These are phyloP conservation scores for Trialeurodes vaporariorum DNA, from an alignment of 1,140 invertebrate genomes.

Conservation along the genomic window DNA sequence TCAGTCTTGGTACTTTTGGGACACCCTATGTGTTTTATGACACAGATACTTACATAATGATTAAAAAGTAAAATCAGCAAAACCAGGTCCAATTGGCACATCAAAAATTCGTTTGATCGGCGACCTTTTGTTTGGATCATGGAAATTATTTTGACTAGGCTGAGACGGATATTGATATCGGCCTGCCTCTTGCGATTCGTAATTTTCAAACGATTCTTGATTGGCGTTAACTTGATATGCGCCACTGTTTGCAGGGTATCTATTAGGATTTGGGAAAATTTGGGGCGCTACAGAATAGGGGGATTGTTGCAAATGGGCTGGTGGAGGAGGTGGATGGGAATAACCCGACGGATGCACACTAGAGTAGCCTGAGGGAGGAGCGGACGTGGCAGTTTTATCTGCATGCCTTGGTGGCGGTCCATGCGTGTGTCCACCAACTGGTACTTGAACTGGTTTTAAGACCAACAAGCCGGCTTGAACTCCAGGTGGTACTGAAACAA, in stretches of 20 bases:
- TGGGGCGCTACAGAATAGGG: neutral
- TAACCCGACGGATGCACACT: neutral
- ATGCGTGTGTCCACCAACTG: neutral
- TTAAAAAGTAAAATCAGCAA: neutral
- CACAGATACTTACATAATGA: neutral
- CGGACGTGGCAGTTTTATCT: neutral
- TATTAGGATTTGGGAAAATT: neutral
- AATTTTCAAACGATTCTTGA: neutral
- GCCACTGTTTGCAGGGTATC: neutral
- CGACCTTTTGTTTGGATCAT: neutral
- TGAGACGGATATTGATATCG: neutral
- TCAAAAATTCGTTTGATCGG: neutral
- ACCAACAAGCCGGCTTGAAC: slow-evolving; percentile 25
- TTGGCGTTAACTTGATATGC: neutral
- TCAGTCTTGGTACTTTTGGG: neutral
- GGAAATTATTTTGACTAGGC: neutral
- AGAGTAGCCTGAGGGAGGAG: neutral
- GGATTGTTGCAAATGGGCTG: neutral
- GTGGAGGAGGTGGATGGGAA: neutral
- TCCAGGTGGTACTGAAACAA: neutral
- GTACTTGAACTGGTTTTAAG: slow-evolving; percentile 22
- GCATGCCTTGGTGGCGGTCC: no score
- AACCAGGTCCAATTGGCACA: neutral
- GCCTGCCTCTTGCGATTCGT: neutral
- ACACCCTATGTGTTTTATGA: neutral